Conservation (phyloP, 2,113 vertebrate genomes). For the Delphinus delphis region DNA sequence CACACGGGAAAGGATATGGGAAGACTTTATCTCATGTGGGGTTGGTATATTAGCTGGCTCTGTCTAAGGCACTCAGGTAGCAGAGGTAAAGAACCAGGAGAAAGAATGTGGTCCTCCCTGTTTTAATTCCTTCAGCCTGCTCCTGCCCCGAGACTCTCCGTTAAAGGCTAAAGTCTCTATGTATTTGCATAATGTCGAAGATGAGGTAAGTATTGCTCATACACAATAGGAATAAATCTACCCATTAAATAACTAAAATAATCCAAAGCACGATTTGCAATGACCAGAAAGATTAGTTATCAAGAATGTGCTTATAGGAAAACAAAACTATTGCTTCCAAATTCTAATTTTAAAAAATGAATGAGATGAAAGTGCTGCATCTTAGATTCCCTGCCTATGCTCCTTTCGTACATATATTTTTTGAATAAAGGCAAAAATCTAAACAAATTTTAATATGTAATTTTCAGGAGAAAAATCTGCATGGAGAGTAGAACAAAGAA, state of each 20-base stretch:
- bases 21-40: background rate
- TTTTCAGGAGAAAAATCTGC: constrained; percentile 3
- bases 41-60: background rate
- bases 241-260: background rate
- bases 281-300: background rate
- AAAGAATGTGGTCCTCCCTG: background rate
- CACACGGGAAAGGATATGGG: background rate
- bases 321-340: background rate
- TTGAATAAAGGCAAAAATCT: constrained; percentile 26
- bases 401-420: background rate
- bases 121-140: background rate
- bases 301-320: background rate
- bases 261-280: background rate
- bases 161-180: background rate
- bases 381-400: background rate
- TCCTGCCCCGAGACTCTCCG: background rate
- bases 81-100: background rate
- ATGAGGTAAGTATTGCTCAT: background rate
- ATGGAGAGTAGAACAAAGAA: constrained; percentile 29
- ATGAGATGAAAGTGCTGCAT: background rate
- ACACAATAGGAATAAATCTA: background rate
- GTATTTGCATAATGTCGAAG: background rate
- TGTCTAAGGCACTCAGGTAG: background rate
- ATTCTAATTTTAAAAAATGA: background rate
- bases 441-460: constrained; percentile 12